Evolutionary conservation across 1,140 invertebrate genomes (phyloP), one percentile per base, ranked within the genome.

Genomic region (Drosophila pallidifrons): DNA sequence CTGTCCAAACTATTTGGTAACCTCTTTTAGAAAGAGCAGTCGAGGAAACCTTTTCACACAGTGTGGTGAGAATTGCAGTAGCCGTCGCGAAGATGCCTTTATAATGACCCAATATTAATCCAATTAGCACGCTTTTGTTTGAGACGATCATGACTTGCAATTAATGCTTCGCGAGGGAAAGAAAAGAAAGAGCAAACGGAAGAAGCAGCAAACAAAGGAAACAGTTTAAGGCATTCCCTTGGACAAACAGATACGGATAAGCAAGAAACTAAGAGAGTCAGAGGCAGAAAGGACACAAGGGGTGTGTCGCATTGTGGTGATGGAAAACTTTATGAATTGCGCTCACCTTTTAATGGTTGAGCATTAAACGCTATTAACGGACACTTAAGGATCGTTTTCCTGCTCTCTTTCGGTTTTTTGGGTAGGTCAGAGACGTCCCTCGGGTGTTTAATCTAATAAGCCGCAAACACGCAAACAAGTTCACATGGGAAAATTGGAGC

Each of bases 371-470:
- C 86, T 85, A 89, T 89, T 89, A 89, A 87, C 87, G 79, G 49
- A 73, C 76, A 75, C 86, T 89, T 89, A 89, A 76, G 86, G 86
- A 85, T 85, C 81, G 71, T 61, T 81, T 82, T 87, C 28, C 38
- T 15, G 64, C 25, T 55, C 11, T 66, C 20, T 13, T 66, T 45
- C 32, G 5, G 61, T 45, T 67, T 74, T 65, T 79, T 57, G 72
- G 61, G 61, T 66, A 63, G 76, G 81, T 83, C 75, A 57, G 13
- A 54, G 64, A 81, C 28, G 5, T 32, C 38, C 20, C 38, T 30
- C 78, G 80, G 76, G 82, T 89, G 81, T 89, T 75, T 90, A 87
- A 90, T 90, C 83, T 88, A 91, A 91, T 91, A 83, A 88, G 80
- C 75, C 69, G 69, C 73, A 55, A 83, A 66, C 87, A 91, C 87